phyloP scores from a whole-genome alignment of 1,140 invertebrate species.

The Drosophila lini region DNA sequence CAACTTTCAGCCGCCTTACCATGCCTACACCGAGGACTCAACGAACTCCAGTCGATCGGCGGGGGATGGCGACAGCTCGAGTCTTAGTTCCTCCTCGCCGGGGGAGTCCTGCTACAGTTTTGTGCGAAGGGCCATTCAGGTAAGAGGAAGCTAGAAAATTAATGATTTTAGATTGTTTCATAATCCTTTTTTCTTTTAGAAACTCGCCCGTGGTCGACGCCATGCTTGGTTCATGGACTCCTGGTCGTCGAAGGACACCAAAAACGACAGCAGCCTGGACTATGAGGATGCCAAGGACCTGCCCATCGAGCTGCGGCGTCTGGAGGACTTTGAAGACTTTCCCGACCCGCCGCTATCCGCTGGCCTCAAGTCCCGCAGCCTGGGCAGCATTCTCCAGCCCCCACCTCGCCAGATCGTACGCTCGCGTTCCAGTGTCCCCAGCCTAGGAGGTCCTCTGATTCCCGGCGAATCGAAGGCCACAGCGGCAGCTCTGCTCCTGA shows the following conservation, averaged over 20 bases:
- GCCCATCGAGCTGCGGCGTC: constrained; percentile 94
- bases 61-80: constrained; percentile 87
- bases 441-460: constrained; percentile 85
- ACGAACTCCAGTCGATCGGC: constrained; percentile 84
- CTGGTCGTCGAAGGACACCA: constrained; percentile 88
- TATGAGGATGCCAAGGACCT: constrained; percentile 89
- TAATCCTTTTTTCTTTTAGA: constrained; percentile 54
- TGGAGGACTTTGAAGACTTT: constrained; percentile 89
- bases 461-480: constrained; percentile 55
- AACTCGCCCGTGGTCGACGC: constrained; percentile 89
- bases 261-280: constrained; percentile 86
- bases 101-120: constrained; percentile 98
- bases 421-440: constrained; percentile 90
- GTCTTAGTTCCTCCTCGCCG: constrained; percentile 94
- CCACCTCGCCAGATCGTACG: constrained; percentile 89
- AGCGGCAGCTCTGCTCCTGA: constrained; percentile 56
- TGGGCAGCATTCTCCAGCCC: constrained; percentile 91
- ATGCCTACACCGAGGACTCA: constrained; percentile 88
- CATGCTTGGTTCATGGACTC: constrained; percentile 92
- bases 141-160: constrained; percentile 45
- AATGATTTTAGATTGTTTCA: too few species aligned
- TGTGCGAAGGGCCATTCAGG: constrained; percentile 93
- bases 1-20: constrained; percentile 86
- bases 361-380: constrained; percentile 85
- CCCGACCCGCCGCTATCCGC: constrained; percentile 84